phyloP scores from a whole-genome alignment of 2,113 vertebrate genomes.

The Neopipo cinnamomea region DNA sequence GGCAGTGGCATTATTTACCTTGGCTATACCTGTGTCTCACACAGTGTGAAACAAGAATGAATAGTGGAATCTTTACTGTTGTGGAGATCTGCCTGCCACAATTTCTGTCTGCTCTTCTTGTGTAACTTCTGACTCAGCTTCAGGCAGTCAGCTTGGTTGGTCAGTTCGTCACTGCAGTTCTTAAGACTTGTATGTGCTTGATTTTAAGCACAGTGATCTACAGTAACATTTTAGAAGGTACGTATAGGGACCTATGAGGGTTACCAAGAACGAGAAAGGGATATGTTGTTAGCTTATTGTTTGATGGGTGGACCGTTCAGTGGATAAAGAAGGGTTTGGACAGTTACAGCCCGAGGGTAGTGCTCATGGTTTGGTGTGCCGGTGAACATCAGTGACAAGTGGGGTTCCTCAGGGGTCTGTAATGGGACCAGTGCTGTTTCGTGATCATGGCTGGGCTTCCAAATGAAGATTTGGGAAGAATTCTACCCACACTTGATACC shows the following conservation, averaged over 20 bases:
- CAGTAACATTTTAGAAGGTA: neutral
- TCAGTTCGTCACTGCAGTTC: neutral
- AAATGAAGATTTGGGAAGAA: too few species aligned
- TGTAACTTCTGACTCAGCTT: neutral
- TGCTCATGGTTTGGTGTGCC: neutral
- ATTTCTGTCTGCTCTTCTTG: neutral
- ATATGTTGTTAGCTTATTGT: neutral
- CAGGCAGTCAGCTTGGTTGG: neutral
- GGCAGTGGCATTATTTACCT: neutral
- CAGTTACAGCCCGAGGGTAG: neutral
- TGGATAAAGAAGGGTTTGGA: neutral
- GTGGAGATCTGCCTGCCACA: neutral
- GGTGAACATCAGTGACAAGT: neutral
- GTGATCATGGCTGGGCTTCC: too few species aligned
- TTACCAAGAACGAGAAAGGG: neutral
- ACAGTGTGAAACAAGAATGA: neutral
- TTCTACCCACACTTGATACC: too few species aligned
- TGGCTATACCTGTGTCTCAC: neutral
- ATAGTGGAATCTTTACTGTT: neutral
- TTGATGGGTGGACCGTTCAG: neutral
- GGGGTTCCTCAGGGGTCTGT: neutral
- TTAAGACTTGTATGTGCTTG: neutral
- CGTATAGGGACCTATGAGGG: neutral
- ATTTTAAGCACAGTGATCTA: neutral
- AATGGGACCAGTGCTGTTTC: neutral